phyloP scores from a whole-genome alignment of 2,888 invertebrate species.

The Drosophila histrio region DNA sequence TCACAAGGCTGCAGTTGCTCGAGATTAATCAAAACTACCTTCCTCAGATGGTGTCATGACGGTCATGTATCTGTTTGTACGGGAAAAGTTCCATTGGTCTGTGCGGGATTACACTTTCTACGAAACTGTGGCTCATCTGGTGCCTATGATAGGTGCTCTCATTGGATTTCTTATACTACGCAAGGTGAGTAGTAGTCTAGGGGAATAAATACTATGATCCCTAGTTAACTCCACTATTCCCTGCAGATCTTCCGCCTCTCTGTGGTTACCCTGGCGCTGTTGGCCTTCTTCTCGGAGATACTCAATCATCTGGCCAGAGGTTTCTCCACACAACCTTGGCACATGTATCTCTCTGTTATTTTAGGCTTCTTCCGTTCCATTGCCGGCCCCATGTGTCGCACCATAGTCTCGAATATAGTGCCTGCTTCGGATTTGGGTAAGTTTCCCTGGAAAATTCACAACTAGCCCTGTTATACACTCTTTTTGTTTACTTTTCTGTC shows the following conservation, averaged over 20 bases:
- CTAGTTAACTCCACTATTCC: no score
- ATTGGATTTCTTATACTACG: constrained; percentile 86
- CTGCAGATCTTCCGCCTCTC: constrained; percentile 78
- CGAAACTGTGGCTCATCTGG: constrained; percentile 85
- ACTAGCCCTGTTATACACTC: no score
- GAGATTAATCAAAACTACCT: neutral
- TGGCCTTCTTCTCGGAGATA: constrained; percentile 77
- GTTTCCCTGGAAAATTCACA: neutral
- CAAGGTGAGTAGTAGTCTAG: constrained; percentile 73
- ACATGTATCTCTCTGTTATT: constrained; percentile 77
- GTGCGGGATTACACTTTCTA: constrained; percentile 87
- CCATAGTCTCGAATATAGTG: constrained; percentile 82
- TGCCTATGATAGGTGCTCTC: constrained; percentile 86
- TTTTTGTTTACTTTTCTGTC: no score
- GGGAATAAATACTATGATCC: neutral
- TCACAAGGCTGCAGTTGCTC: neutral
- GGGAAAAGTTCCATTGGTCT: constrained; percentile 89
- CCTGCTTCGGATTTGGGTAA: constrained; percentile 83
- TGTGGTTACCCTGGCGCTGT: constrained; percentile 77
- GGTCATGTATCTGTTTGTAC: constrained; percentile 87
- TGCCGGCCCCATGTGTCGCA: constrained; percentile 82
- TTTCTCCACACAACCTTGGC: constrained; percentile 79
- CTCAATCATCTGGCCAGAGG: constrained; percentile 76
- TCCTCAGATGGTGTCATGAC: constrained; percentile 78
- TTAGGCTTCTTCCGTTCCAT: constrained; percentile 79